Evolutionary conservation across 1,140 invertebrate species (phyloP), one percentile per base, ranked within the genome.

Genomic region (Microplitis mediator): DNA sequence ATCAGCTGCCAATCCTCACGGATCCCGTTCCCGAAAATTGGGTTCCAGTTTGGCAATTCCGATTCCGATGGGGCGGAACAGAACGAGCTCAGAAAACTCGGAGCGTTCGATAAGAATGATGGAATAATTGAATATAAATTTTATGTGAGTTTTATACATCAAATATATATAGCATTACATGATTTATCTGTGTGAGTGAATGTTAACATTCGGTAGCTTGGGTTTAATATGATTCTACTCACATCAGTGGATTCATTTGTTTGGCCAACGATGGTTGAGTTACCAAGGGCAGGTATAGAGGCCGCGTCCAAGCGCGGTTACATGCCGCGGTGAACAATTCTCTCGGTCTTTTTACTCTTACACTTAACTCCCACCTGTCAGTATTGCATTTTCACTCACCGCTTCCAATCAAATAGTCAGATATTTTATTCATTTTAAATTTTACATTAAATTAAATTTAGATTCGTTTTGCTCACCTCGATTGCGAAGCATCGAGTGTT

Each of bases 141-240:
- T 65, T 50, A 45, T 14, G 51, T 54, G 65, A 16, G 13, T 67
- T 67, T 35, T 66, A 16, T 64, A 45, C 16, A 9, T 45, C 11
- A 45, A 45, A 45, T 23, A 45, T 13, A 9, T 51, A 16, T 65
- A 58, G 11, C 35, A 62, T 72, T 72, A 45, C 52, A 72, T 60
- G 56, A 51, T 72, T 66, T 60, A 16, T 16, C 39, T 51, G 39
- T 45, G 8, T 45, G 6, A 13, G 39, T 23, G 52, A 72, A 72
- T 60, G 70, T 72, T 72, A 72, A 72, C 70, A 60, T 72, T 72
- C 63, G 52, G 65, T 72, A 64, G 63, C 69, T 32, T 62, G 34
- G 50, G 50, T 72, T 72, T 65, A 72, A 72, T 66, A 66, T 51
- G 61, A 71, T 71, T 64, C 32, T 62, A 34, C 32, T 36, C 63